These are phyloP conservation scores for Delphinapterus leucas DNA, from an alignment of 2,113 vertebrate species.

Conservation along the genomic window DNA sequence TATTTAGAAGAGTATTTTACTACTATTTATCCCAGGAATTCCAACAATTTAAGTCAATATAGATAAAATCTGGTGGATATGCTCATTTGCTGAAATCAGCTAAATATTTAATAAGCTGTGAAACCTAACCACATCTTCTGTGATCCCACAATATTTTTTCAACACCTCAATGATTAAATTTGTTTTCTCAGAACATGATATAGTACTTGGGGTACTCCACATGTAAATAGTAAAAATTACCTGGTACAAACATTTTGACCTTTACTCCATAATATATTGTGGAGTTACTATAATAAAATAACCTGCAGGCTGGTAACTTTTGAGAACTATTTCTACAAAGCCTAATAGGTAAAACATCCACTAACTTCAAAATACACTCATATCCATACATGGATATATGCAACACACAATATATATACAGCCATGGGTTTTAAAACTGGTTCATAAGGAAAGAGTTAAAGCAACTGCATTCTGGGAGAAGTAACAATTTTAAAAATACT, in stretches of 20 bases:
- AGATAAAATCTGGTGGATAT: not conserved
- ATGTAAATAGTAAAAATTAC: not conserved
- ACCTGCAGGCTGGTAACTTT: not conserved
- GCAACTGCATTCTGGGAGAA: not conserved
- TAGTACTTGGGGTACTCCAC: not conserved
- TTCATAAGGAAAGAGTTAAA: not conserved
- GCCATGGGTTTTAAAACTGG: not conserved
- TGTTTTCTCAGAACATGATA: not conserved
- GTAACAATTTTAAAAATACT: constrained; percentile 24
- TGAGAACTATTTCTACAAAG: not conserved
- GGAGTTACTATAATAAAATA: not conserved
- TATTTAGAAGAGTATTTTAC: not conserved
- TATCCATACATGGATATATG: not conserved
- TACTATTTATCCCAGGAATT: not conserved
- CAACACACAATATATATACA: not conserved
- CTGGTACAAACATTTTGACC: not conserved
- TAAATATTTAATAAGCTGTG: not conserved
- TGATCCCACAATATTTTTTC: not conserved
- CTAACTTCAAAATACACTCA: not conserved
- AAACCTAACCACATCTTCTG: constrained; percentile 8
- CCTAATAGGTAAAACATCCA: not conserved
- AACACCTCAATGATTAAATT: not conserved
- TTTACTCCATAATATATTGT: not conserved
- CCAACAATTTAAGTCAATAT: not conserved
- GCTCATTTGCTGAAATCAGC: not conserved